Conservation (phyloP, 2,113 vertebrate genomes). For the Carassius auratus region DNA sequence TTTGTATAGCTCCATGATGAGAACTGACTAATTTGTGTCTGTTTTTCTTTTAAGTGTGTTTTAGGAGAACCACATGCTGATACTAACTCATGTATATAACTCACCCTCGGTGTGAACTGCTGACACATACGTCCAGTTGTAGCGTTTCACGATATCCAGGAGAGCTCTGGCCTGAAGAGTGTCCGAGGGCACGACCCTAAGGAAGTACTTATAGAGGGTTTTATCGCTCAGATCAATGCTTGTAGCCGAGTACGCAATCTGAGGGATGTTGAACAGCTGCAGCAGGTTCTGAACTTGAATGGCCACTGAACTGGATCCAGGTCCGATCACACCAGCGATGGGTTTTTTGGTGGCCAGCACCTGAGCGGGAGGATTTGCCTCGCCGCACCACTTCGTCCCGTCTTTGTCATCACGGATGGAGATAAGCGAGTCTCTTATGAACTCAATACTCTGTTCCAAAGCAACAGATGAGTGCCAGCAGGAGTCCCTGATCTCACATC, state of each 20-base stretch:
- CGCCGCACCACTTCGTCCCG: conserved; percentile 86
- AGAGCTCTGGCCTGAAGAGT: conserved; percentile 94
- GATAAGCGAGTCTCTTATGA: conserved; percentile 95
- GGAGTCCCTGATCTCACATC: conserved; percentile 97
- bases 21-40: neutral
- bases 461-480: conserved; percentile 99
- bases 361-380: conserved; percentile 80
- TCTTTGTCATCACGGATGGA: conserved; percentile 93
- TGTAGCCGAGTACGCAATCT: conserved; percentile 98
- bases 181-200: conserved; percentile 88
- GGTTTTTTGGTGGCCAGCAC: conserved; percentile 87
- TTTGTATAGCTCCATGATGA: neutral
- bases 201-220: conserved; percentile 91
- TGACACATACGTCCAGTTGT: conserved; percentile 99
- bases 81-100: neutral
- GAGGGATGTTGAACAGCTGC: conserved; percentile 96
- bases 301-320: conserved; percentile 94
- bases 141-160: conserved; percentile 95
- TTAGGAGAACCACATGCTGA: neutral
- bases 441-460: conserved; percentile 97
- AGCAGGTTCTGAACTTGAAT: conserved; percentile 96
- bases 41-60: neutral
- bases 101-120: conserved; percentile 97
- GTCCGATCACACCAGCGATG: conserved; percentile 96
- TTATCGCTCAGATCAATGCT: conserved; percentile 99